Percentiles rank a stretch among this genome's conserved stretches.
phyloP scores from a whole-genome alignment of 2,113 vertebrate genomes.

The Orcinus orca region DNA sequence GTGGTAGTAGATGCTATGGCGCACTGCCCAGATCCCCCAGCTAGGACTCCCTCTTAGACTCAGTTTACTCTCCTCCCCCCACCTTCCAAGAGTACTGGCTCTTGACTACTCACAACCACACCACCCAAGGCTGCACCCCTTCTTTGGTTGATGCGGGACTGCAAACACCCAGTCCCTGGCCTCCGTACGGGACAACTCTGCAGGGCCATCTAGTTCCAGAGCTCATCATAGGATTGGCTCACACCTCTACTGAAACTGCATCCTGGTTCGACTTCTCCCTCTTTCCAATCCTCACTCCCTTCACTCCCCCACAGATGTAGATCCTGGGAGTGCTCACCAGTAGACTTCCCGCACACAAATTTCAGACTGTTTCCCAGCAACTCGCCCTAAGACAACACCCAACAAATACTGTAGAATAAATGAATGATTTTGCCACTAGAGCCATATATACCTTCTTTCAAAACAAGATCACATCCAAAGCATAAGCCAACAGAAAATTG shows the following conservation, averaged over 20 bases:
- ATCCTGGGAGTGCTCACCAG: background rate
- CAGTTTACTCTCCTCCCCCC: background rate
- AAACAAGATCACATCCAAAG: background rate
- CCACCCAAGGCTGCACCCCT: background rate
- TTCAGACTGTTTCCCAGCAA: background rate
- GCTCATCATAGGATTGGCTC: rapidly evolving
- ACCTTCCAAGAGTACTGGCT: background rate
- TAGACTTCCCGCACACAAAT: background rate
- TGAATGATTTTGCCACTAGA: background rate
- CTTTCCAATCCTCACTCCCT: no score
- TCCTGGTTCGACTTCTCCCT: background rate
- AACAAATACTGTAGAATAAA: background rate
- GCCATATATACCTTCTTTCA: background rate
- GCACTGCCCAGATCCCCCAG: background rate
- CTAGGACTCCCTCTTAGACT: background rate
- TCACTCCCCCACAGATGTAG: background rate
- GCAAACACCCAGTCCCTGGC: background rate
- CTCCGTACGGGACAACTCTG: background rate
- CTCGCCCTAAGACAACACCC: background rate
- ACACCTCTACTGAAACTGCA: background rate
- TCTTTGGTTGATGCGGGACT: background rate
- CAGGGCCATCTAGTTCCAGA: background rate
- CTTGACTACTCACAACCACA: background rate
- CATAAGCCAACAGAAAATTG: background rate
- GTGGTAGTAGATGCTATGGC: rapidly evolving